Evolutionary conservation across 1,140 invertebrate species (phyloP).

Genomic region (Papilio xuthus): DNA sequence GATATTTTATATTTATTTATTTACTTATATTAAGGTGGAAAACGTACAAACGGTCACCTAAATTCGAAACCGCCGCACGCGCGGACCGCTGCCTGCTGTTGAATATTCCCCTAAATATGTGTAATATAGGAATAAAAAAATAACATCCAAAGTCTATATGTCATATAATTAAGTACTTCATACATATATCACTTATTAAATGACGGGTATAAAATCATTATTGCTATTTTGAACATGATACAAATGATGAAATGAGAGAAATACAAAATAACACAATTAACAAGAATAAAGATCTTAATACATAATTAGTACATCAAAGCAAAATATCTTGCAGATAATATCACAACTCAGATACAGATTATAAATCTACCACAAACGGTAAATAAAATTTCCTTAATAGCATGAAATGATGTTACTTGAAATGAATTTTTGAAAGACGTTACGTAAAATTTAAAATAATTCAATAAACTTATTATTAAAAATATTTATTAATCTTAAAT

Average conservation of each 20-base stretch:
- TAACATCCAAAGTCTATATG: background rate
- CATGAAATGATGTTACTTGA: too few relatives aligned
- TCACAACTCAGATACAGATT: too few relatives aligned
- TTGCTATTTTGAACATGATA: conserved; percentile 50
- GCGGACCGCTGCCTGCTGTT: too few relatives aligned
- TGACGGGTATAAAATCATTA: conserved; percentile 43
- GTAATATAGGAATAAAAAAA: background rate
- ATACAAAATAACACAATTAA: background rate
- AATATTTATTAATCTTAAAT: background rate
- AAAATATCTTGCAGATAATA: too few relatives aligned
- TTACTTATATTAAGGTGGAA: too few relatives aligned
- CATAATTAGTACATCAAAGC: background rate
- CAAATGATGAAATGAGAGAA: background rate
- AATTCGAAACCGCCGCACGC: too few relatives aligned
- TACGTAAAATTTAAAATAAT: too few relatives aligned
- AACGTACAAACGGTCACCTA: too few relatives aligned
- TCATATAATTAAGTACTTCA: background rate
- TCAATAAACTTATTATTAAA: background rate
- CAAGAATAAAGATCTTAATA: background rate
- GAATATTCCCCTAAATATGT: background rate
- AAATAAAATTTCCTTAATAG: too few relatives aligned
- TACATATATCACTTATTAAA: conserved; percentile 8
- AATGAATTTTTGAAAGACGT: too few relatives aligned
- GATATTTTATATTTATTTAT: too few relatives aligned
- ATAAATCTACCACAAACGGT: too few relatives aligned